Evolutionary conservation across 2,113 vertebrate species (phyloP).

Genomic region (Otolemur garnettii): DNA sequence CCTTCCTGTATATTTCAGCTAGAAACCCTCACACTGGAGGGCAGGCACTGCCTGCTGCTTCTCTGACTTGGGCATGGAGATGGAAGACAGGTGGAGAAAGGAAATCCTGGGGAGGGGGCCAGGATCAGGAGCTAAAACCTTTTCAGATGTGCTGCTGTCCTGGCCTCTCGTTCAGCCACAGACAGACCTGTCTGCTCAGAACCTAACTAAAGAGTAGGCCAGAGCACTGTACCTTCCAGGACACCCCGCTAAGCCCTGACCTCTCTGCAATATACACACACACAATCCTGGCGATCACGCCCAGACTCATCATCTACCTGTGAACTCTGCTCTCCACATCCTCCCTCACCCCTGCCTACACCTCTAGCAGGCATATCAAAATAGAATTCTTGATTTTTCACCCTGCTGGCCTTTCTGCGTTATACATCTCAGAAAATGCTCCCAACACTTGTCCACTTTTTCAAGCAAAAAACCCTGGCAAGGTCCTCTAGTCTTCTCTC

Average conservation of each 20-base stretch:
- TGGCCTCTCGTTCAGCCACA: background rate
- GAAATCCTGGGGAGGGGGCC: background rate
- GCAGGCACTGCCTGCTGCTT: background rate
- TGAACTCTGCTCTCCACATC: background rate
- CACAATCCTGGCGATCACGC: background rate
- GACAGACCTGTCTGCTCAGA: background rate
- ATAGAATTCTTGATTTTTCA: background rate
- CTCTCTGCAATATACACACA: background rate
- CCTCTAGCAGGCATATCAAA: background rate
- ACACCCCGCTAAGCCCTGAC: background rate
- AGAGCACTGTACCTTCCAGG: background rate
- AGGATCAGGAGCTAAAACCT: background rate
- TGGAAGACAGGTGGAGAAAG: background rate
- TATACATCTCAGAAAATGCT: background rate
- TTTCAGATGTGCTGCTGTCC: background rate
- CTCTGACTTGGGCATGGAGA: background rate
- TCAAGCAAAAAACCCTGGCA: background rate
- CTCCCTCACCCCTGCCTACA: background rate
- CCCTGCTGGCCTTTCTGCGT: background rate
- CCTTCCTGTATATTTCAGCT: background rate
- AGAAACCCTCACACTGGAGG: background rate
- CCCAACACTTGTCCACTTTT: background rate
- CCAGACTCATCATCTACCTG: background rate
- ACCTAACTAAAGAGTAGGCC: background rate
- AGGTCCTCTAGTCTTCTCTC: background rate